Conservation (phyloP, 2,113 vertebrate species). For the Sphyrna mokarran region DNA sequence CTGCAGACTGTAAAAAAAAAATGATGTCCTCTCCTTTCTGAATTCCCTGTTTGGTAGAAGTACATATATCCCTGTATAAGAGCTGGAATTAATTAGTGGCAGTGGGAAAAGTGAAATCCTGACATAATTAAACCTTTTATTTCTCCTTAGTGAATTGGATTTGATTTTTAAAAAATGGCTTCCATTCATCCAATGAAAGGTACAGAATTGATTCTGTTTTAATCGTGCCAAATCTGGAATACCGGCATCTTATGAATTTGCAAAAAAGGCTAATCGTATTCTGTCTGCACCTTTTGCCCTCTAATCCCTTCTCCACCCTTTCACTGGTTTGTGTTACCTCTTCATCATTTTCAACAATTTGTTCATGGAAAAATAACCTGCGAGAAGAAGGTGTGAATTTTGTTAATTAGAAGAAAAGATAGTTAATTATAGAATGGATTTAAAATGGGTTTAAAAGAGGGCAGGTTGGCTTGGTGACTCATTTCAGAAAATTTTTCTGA, state of each 20-base stretch:
- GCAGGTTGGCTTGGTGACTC: neutral
- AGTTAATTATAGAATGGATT: neutral
- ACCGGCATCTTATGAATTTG: neutral
- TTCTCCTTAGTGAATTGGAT: neutral
- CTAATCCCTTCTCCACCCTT: neutral
- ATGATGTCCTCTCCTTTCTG: neutral
- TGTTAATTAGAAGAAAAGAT: neutral
- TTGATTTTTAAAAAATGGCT: neutral
- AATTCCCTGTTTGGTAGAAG: neutral
- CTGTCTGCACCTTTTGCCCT: neutral
- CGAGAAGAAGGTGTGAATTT: neutral
- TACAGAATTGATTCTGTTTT: neutral
- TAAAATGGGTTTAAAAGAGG: neutral
- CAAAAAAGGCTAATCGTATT: neutral
- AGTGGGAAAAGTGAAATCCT: neutral
- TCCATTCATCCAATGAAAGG: neutral
- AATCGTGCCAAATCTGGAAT: neutral
- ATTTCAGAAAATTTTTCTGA: neutral
- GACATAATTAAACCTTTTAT: neutral
- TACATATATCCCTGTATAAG: neutral
- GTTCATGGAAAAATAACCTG: neutral
- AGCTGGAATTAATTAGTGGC: neutral
- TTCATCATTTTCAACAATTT: neutral
- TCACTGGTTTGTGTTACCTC: neutral
- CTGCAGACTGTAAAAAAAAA: neutral